Evolutionary conservation across 2,888 invertebrate species (phyloP).

Genomic region (Meteorus cinctellus): DNA sequence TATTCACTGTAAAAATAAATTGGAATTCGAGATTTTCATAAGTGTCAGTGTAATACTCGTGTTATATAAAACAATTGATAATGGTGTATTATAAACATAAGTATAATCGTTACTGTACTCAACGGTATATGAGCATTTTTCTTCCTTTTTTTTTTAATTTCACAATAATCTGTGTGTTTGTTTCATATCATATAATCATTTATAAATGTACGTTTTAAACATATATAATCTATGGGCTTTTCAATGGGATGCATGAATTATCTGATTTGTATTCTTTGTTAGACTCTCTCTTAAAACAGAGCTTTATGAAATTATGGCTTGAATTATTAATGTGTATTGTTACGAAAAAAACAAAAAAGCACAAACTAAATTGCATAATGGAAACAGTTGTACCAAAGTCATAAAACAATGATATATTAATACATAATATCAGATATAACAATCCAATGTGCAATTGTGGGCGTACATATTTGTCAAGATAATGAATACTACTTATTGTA

Average conservation of each 20-base stretch:
- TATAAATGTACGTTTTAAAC: too few relatives aligned
- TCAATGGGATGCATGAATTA: background rate
- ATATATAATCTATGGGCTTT: background rate
- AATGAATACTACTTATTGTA: conserved; percentile 13
- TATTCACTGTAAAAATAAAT: conserved; percentile 2
- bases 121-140: background rate
- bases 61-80: background rate
- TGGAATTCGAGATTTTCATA: background rate
- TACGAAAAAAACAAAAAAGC: background rate
- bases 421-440: conserved; percentile 17
- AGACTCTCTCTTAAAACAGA: background rate
- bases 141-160: background rate
- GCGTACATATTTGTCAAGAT: background rate
- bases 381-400: background rate
- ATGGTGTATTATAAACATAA: background rate
- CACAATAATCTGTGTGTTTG: background rate
- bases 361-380: conserved; percentile 23
- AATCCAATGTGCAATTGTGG: conserved; percentile 24
- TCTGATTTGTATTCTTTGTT: background rate
- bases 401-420: background rate
- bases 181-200: background rate
- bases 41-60: background rate
- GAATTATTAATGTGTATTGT: conserved; percentile 12
- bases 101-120: background rate
- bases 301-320: background rate